A percentile compares a stretch with the other conserved stretches of the same genome.
Evolutionary conservation across 1,140 invertebrate species (phyloP).

Genomic region (Neodiprion lecontei): DNA sequence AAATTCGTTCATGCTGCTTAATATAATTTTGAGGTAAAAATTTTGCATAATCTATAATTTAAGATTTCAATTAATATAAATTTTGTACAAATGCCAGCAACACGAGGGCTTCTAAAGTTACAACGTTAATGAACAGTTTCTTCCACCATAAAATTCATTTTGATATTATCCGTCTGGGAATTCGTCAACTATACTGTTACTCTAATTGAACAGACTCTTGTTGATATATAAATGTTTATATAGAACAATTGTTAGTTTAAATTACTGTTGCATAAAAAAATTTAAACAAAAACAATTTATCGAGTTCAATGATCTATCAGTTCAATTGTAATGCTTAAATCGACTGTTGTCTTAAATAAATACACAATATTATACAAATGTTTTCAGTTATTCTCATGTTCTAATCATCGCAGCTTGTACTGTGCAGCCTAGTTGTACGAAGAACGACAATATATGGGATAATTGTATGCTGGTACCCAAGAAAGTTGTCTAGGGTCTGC

Average conservation of each 20-base stretch:
- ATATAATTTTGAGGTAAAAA: constrained; percentile 59
- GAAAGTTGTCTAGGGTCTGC: too few relatives aligned
- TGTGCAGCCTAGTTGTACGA: too few relatives aligned
- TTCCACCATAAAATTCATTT: neutral
- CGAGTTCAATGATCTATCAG: neutral
- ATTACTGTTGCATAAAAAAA: neutral
- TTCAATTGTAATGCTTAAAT: constrained; percentile 1
- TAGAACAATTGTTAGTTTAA: constrained; percentile 6
- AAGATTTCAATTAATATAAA: constrained; percentile 31
- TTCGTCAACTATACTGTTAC: neutral
- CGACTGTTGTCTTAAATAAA: neutral
- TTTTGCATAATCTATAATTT: constrained; percentile 56
- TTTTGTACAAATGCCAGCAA: constrained; percentile 35
- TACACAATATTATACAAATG: constrained; percentile 1
- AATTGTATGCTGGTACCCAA: too few relatives aligned
- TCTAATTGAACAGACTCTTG: neutral
- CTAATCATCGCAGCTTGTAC: too few relatives aligned
- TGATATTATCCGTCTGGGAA: neutral
- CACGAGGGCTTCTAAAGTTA: neutral
- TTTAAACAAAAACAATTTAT: neutral
- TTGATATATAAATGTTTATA: neutral
- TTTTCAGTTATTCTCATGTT: neutral
- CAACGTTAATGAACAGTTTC: neutral
- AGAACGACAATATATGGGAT: too few relatives aligned
- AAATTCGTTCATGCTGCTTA: constrained; percentile 43